Evolutionary conservation across 2,797 vertebrate genomes (phyloP), one percentile per base, ranked within the genome.

Genomic region (Trachurus trachurus): DNA sequence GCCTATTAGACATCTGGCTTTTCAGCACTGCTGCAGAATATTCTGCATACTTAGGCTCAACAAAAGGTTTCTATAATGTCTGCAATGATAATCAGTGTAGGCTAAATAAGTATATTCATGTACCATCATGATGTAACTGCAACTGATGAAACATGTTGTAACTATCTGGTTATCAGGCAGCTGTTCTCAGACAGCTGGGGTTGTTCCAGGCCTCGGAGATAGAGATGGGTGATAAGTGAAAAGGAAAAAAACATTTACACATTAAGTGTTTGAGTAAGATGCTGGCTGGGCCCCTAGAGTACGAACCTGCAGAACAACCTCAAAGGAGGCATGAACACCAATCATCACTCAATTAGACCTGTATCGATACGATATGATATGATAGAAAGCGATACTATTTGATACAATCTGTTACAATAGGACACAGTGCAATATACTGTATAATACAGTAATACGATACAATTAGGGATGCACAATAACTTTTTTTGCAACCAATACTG

Each of bases 51-150:
- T 95, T 82, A 95, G 74, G 31, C 95, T 92, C 93, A 94, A 81
- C 89, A 86, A 92, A 40, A 90, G 71, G 91, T 93, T 94, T 90
- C 60, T 73, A 80, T 90, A 92, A 86, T 83, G 90, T 91, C 94
- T 94, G 90, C 54, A 87, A 93, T 80, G 73, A 86, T 5, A 81
- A 76, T 21, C 59, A 58, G 34, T 50, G 61, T 37, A 50, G n/a
- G 53, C 31, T 63, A 68, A 80, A 79, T 84, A 59, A 81, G 67
- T 72, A 19, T 26, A 63, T 68, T 82, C 26, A 60, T 78, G 77
- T 80, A 40, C 19, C 60, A 72, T 56, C 17, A 37, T 88, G 76
- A 89, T 72, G 86, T 80, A 88, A 86, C 71, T 60, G 52, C 39
- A 50, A 76, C 59, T 87, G 88, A 86, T 85, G 83, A 85, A 91